Conservation (phyloP, 2,797 vertebrate genomes). For the Mareca strepera region DNA sequence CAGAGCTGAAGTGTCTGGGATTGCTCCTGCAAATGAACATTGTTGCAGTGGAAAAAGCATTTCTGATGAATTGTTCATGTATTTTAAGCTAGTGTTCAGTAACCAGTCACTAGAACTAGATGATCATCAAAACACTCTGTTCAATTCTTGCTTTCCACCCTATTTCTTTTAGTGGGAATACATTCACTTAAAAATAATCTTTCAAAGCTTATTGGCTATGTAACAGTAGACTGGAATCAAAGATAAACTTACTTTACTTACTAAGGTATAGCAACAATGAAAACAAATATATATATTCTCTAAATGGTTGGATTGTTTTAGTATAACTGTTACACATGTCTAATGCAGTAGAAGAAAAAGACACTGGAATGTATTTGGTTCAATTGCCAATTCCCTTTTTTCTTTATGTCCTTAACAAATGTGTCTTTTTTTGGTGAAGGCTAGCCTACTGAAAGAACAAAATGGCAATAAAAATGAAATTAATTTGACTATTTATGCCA, state of each 20-base stretch:
- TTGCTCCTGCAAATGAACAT: not conserved
- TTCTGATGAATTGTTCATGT: not conserved
- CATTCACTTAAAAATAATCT: not conserved
- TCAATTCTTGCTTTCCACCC: not conserved
- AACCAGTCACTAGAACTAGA: not conserved
- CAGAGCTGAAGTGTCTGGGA: not conserved
- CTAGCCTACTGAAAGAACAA: not conserved
- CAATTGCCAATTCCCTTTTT: not conserved
- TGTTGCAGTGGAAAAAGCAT: not conserved
- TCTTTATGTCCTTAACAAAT: not conserved
- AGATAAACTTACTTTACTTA: not conserved
- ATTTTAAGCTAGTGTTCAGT: not conserved
- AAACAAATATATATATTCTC: not conserved
- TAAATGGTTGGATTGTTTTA: not conserved
- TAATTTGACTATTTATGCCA: not conserved
- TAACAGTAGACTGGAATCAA: not conserved
- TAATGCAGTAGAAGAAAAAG: not conserved
- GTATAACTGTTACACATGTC: not conserved
- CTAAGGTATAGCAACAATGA: not conserved
- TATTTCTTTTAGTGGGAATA: not conserved
- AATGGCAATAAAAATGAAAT: not conserved
- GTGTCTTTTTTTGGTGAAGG: not conserved
- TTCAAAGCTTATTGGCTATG: not conserved
- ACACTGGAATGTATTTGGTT: not conserved
- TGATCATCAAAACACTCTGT: not conserved